Conservation (phyloP, 2,113 vertebrate genomes). For the Strix aluco region DNA sequence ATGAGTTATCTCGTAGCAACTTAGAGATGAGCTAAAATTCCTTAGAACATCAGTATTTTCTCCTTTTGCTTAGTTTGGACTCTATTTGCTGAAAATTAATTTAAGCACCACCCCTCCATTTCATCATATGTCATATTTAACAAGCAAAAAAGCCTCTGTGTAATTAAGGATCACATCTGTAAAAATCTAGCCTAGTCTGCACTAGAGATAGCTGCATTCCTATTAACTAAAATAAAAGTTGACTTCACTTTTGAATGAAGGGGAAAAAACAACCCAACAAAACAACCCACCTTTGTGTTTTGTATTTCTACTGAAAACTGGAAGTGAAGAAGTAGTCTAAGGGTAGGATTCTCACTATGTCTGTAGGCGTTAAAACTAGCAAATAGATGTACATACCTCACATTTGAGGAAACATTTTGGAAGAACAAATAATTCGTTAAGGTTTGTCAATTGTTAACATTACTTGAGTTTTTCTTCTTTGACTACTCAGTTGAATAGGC, state of each 20-base stretch:
- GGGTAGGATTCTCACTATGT: neutral
- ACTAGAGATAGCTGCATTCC: neutral
- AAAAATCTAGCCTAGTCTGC: neutral
- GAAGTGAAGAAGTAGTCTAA: neutral
- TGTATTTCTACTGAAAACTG: neutral
- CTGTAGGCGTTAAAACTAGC: neutral
- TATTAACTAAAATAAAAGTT: neutral
- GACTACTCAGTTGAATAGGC: neutral
- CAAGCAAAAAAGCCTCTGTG: accelerated
- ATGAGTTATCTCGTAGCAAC: neutral
- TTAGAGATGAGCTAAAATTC: neutral
- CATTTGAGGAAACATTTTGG: neutral
- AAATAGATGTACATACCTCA: neutral
- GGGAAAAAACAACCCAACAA: neutral
- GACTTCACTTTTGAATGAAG: neutral
- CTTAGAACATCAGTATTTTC: neutral
- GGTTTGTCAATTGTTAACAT: neutral
- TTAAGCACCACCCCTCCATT: neutral
- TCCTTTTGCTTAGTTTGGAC: neutral
- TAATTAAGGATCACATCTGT: neutral
- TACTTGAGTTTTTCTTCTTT: neutral
- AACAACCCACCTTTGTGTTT: neutral
- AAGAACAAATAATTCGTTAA: neutral
- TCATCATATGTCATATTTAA: neutral
- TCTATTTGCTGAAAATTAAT: neutral